These are phyloP conservation scores for Euborellia annulipes DNA, from an alignment of 1,140 invertebrate species.

Conservation along the genomic window DNA sequence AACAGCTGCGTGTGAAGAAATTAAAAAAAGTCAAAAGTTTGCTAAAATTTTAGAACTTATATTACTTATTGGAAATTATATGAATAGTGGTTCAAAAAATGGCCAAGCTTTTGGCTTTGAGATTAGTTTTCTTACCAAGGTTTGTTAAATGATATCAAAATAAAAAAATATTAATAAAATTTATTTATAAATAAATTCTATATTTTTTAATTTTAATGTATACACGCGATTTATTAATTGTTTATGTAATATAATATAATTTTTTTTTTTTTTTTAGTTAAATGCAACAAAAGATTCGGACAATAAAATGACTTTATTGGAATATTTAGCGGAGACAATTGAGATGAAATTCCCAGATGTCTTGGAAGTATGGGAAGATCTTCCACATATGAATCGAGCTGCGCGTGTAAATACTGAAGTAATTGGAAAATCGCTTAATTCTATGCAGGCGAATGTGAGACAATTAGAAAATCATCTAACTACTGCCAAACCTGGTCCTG, in stretches of 20 bases:
- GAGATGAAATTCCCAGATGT: conserved; percentile 78
- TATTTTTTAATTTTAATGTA: not conserved
- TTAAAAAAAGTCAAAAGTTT: conserved; percentile 80
- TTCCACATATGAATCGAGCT: conserved; percentile 68
- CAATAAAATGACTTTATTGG: conserved; percentile 82
- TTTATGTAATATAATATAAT: conserved; percentile 1
- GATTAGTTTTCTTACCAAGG: conserved; percentile 88
- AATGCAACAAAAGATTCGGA: conserved; percentile 88
- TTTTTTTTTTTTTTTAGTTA: conserved; percentile 40
- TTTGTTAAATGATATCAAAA: conserved; percentile 31
- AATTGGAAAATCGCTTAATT: conserved; percentile 64
- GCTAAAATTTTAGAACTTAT: conserved; percentile 78
- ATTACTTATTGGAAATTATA: conserved; percentile 81
- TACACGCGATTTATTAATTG: conserved; percentile 2
- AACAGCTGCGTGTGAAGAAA: conserved; percentile 89
- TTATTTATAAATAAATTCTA: conserved; percentile 2
- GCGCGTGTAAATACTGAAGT: conserved; percentile 72
- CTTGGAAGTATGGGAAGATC: conserved; percentile 69
- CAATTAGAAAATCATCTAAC: conserved; percentile 77
- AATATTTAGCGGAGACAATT: conserved; percentile 79
- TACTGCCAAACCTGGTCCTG: conserved; percentile 59
- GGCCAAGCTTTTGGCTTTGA: conserved; percentile 91
- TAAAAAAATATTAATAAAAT: conserved; percentile 8
- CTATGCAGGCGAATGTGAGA: conserved; percentile 73
- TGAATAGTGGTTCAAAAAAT: conserved; percentile 88